Conservation (phyloP, 2,888 invertebrate species). For the Toxonevra muliebris region DNA sequence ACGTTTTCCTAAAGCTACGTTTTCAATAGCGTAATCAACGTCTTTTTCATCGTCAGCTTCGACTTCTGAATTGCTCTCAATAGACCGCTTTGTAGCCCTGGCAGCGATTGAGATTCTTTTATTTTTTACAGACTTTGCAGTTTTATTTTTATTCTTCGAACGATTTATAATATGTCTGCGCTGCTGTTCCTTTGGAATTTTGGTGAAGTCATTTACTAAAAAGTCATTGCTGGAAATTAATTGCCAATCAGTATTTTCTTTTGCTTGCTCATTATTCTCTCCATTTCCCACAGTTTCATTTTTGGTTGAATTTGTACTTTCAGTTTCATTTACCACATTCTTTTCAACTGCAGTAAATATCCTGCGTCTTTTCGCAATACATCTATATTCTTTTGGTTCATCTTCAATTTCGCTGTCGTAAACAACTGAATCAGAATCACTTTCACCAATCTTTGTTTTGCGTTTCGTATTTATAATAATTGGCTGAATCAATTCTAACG, state of each 20-base stretch:
- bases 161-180: neutral
- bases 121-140: neutral
- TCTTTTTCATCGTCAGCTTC: conserved; percentile 44
- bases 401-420: conserved; percentile 75
- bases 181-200: neutral
- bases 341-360: conserved; percentile 39
- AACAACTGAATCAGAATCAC: conserved; percentile 75
- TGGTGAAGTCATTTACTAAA: neutral
- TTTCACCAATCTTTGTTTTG: neutral
- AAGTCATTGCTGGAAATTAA: neutral
- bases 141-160: conserved; percentile 4
- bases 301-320: neutral
- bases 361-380: conserved; percentile 70
- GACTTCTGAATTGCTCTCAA: no score
- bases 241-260: no score
- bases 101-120: conserved; percentile 16
- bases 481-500: neutral
- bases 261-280: no score
- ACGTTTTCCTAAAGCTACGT: conserved; percentile 21
- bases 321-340: conserved; percentile 14
- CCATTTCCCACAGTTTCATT: neutral
- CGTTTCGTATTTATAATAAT: no score
- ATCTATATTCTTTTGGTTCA: conserved; percentile 66
- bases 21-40: conserved; percentile 40
- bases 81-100: no score